Evolutionary conservation across 2,888 invertebrate genomes (phyloP).

Genomic region (Drosophila ustulata): DNA sequence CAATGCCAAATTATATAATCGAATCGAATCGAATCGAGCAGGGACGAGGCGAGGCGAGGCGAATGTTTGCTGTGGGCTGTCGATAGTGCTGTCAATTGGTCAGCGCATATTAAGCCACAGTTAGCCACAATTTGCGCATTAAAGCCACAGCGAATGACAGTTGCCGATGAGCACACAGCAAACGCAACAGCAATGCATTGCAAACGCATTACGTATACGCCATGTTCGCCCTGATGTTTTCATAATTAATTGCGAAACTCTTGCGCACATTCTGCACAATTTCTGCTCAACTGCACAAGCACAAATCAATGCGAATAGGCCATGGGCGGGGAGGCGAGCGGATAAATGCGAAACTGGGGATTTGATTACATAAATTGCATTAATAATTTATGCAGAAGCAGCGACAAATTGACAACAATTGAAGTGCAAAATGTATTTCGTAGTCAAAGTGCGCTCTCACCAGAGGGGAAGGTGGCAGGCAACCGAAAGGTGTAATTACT

Average conservation of each 20-base stretch:
- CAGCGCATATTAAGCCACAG: not conserved
- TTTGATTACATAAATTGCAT: constrained; percentile 38
- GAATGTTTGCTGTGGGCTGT: not conserved
- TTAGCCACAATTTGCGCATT: constrained; percentile 2
- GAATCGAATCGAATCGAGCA: not conserved
- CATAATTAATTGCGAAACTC: constrained; percentile 64
- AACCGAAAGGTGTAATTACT: constrained; percentile 9
- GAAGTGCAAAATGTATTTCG: constrained; percentile 16
- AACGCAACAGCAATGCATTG: not conserved
- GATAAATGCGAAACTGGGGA: not conserved
- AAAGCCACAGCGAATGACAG: constrained; percentile 14
- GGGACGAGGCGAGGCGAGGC: not conserved
- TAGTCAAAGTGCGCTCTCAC: not conserved
- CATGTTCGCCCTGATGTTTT: constrained; percentile 26
- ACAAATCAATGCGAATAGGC: constrained; percentile 45
- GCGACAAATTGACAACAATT: constrained; percentile 31
- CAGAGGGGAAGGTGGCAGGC: not conserved
- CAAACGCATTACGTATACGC: constrained; percentile 48
- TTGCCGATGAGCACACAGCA: not conserved
- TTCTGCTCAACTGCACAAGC: constrained; percentile 47
- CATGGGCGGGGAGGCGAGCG: not conserved
- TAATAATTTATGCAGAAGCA: constrained; percentile 23
- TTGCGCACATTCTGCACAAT: constrained; percentile 48
- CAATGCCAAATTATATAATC: not conserved
- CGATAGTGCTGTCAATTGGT: not conserved